These are phyloP conservation scores for Collichthys lucidus DNA, from an alignment of 2,113 vertebrate genomes.

Conservation along the genomic window DNA sequence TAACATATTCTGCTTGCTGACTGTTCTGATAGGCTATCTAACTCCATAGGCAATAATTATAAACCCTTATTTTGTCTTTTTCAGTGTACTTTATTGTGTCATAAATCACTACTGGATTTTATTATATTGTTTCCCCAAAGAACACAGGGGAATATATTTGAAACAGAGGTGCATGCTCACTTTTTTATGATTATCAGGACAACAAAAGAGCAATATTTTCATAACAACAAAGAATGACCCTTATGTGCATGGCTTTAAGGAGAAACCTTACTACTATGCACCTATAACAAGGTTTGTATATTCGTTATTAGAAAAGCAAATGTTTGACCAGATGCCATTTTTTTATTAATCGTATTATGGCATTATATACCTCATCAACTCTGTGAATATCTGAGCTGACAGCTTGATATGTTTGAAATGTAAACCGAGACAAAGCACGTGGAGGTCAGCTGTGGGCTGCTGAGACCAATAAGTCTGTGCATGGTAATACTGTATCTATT, in stretches of 20 bases:
- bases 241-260: background rate
- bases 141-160: slow-evolving; percentile 36
- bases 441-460: slow-evolving; percentile 50
- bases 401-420: slow-evolving; percentile 17
- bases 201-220: slow-evolving; percentile 23
- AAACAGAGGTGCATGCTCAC: slow-evolving; percentile 1
- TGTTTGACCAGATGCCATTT: slow-evolving; percentile 45
- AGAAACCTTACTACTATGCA: background rate
- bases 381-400: background rate
- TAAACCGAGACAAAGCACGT: slow-evolving; percentile 44
- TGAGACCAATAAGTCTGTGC: slow-evolving; percentile 35
- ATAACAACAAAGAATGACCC: slow-evolving; percentile 35
- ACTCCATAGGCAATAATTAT: slow-evolving; percentile 27
- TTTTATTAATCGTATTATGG: slow-evolving; percentile 47
- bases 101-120: slow-evolving; percentile 45
- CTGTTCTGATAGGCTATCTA: slow-evolving; percentile 22
- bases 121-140: slow-evolving; percentile 39
- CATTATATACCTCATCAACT: slow-evolving; percentile 27
- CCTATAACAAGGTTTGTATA: slow-evolving; percentile 24
- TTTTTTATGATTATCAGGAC: slow-evolving; percentile 29
- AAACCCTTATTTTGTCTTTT: slow-evolving; percentile 38
- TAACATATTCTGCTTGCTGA: slow-evolving; percentile 28
- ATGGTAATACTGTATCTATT: slow-evolving; percentile 47
- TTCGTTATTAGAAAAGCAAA: slow-evolving; percentile 36
- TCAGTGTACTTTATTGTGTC: slow-evolving; percentile 44